These are phyloP conservation scores for Rhodeus uyekii DNA, from an alignment of 2,797 vertebrate species.

Conservation along the genomic window DNA sequence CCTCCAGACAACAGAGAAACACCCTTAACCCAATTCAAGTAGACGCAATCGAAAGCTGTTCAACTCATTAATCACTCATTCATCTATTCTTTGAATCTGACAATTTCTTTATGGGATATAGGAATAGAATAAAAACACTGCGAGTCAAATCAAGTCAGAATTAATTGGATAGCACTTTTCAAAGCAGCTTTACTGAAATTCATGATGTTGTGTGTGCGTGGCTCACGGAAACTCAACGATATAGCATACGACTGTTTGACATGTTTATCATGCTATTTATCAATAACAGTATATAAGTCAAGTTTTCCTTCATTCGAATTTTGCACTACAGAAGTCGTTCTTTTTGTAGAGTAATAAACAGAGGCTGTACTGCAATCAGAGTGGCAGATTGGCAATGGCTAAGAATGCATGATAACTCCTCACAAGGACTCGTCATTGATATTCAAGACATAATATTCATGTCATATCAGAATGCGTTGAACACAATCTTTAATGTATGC, in stretches of 20 bases:
- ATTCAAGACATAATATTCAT: conserved; percentile 79
- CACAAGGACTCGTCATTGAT: conserved; percentile 80
- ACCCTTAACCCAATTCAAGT: background rate
- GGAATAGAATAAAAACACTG: background rate
- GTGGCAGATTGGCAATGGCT: conserved; percentile 80
- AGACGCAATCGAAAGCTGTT: background rate
- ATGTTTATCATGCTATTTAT: too few relatives aligned
- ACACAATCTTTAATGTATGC: conserved; percentile 79
- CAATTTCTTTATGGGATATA: background rate
- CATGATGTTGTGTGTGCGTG: background rate
- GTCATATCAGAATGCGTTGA: conserved; percentile 73
- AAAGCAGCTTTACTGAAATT: background rate
- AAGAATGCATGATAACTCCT: conserved; percentile 79
- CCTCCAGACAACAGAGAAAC: conserved; percentile 20
- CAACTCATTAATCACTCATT: background rate
- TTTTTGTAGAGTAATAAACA: background rate
- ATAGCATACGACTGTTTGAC: background rate
- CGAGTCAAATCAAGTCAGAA: background rate
- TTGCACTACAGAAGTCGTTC: background rate
- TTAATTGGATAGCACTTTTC: background rate
- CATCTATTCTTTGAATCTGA: background rate
- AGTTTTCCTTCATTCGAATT: background rate
- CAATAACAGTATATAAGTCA: background rate
- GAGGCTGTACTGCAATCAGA: conserved; percentile 64
- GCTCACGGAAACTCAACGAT: too few relatives aligned